Evolutionary conservation across 2,888 invertebrate species (phyloP).

Genomic region (Leptopilina syphax): DNA sequence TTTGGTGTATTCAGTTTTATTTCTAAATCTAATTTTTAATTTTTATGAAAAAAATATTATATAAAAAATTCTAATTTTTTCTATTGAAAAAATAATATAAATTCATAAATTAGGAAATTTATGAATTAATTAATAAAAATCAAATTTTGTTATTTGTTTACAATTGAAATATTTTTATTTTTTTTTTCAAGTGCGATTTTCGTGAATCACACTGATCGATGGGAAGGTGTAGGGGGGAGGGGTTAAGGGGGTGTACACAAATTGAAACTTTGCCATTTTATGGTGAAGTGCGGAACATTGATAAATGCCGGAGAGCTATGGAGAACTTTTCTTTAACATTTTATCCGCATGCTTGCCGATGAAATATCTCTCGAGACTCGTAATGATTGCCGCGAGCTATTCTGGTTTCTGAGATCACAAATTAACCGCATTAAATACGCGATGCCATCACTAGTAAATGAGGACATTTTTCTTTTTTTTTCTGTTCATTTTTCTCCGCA

Average conservation of each 20-base stretch:
- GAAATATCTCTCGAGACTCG: background rate
- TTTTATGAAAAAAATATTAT: no score
- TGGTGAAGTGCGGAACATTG: background rate
- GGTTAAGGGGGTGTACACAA: background rate
- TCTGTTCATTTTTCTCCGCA: background rate
- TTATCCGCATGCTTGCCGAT: background rate
- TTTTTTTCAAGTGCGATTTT: background rate
- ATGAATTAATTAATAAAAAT: no score
- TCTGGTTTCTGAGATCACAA: slow-evolving; percentile 21
- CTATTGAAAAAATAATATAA: no score
- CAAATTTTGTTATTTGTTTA: no score
- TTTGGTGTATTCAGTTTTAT: no score
- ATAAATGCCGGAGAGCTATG: background rate
- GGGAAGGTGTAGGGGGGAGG: no score
- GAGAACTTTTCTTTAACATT: background rate
- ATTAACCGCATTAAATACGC: slow-evolving; percentile 10
- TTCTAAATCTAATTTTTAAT: no score
- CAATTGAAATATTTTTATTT: no score
- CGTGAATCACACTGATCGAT: background rate
- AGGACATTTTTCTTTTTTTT: background rate
- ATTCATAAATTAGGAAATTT: no score
- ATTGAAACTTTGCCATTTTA: slow-evolving; percentile 3
- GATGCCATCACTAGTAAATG: background rate
- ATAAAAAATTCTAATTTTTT: no score
- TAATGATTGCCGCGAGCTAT: slow-evolving; percentile 4